A percentile compares a stretch with the other conserved stretches of the same genome.
Conservation (phyloP, 2,888 invertebrate genomes). For the Leptinotarsa peninsularis region DNA sequence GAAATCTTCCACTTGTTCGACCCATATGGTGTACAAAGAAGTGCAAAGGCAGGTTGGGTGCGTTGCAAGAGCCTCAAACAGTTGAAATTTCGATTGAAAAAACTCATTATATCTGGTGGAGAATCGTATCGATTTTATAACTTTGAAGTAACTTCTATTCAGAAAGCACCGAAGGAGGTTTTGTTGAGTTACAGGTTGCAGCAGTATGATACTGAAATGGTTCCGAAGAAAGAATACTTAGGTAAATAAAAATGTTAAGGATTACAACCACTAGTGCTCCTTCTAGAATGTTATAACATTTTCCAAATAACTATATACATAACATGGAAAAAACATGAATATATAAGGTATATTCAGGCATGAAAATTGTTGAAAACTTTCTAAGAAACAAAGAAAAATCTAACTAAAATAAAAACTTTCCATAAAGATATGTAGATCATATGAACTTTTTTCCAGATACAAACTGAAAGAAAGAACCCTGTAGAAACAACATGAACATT, state of each 20-base stretch:
- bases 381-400: too few relatives aligned
- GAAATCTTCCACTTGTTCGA: constrained; percentile 74
- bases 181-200: constrained; percentile 66
- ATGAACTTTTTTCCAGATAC: too few relatives aligned
- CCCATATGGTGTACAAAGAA: constrained; percentile 66
- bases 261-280: too few relatives aligned
- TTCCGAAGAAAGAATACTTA: constrained; percentile 62
- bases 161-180: constrained; percentile 68
- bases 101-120: constrained; percentile 45
- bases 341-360: too few relatives aligned
- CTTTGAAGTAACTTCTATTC: constrained; percentile 71
- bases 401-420: too few relatives aligned
- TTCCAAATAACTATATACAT: too few relatives aligned
- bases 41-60: constrained; percentile 67
- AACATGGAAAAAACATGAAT: too few relatives aligned
- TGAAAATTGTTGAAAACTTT: too few relatives aligned
- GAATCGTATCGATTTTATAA: constrained; percentile 69
- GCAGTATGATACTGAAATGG: constrained; percentile 65
- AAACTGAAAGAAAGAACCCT: too few relatives aligned
- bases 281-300: too few relatives aligned
- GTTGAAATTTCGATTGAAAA: constrained; percentile 49
- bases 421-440: too few relatives aligned
- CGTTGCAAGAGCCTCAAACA: constrained; percentile 65
- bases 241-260: constrained; percentile 41
- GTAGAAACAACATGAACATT: too few relatives aligned